These are phyloP conservation scores for Eira barbara DNA, from an alignment of 2,113 vertebrate genomes.

Conservation along the genomic window DNA sequence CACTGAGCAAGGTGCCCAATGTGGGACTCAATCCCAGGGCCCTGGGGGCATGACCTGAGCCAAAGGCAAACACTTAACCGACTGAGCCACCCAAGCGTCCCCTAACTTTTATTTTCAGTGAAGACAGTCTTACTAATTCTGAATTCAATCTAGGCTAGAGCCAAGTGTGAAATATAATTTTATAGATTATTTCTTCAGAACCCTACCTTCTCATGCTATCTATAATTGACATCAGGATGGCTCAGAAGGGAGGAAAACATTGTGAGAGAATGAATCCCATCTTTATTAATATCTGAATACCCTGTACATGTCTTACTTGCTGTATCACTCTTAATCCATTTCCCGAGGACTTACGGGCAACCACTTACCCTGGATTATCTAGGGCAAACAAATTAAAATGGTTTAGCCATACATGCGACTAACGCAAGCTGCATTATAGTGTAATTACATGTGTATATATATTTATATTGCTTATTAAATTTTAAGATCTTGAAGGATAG, in stretches of 20 bases:
- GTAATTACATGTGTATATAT: neutral
- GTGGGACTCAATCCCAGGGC: neutral
- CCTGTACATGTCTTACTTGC: neutral
- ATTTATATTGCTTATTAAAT: neutral
- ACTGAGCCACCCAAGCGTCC: neutral
- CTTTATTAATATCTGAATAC: neutral
- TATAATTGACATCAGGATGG: neutral
- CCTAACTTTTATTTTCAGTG: neutral
- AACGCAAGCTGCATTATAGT: neutral
- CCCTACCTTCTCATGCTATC: neutral
- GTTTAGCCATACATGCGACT: neutral
- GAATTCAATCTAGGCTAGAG: neutral
- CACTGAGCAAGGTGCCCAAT: too few species aligned
- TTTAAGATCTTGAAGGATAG: neutral
- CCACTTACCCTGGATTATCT: neutral
- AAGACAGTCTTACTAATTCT: neutral
- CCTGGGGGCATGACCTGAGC: neutral
- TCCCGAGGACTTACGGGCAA: neutral
- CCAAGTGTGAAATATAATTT: constrained; percentile 9
- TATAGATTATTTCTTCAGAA: neutral
- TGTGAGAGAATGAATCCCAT: neutral
- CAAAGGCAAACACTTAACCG: neutral
- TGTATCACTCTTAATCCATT: neutral
- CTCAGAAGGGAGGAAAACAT: neutral
- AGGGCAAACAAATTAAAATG: neutral